Percentiles rank a stretch among this genome's conserved stretches.
phyloP scores from a whole-genome alignment of 2,888 invertebrate species.

The Clepsis dumicolana region DNA sequence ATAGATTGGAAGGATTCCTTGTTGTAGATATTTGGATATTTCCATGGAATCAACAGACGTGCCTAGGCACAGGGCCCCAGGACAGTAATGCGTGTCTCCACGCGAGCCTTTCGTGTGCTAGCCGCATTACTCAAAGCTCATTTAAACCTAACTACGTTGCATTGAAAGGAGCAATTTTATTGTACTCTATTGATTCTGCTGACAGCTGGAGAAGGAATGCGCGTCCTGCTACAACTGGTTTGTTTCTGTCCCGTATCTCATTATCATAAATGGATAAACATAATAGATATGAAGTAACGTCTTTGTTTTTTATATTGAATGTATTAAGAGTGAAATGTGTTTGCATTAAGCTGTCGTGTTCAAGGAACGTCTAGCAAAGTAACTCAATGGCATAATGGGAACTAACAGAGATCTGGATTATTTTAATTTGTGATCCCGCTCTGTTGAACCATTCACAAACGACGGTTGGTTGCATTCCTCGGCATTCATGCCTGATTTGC shows the following conservation, averaged over 20 bases:
- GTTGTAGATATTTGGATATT: constrained; percentile 44
- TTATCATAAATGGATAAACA: constrained; percentile 60
- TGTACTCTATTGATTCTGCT: constrained; percentile 83
- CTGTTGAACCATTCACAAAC: constrained; percentile 17
- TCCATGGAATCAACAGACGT: constrained; percentile 48
- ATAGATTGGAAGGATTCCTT: constrained; percentile 25
- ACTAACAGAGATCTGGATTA: background rate
- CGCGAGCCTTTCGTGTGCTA: constrained; percentile 78
- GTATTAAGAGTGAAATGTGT: constrained; percentile 18
- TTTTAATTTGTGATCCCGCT: constrained; percentile 14
- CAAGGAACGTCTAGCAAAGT: background rate
- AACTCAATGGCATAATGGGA: background rate
- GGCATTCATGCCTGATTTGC: constrained; percentile 65
- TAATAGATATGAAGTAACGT: constrained; percentile 38
- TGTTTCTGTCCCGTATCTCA: constrained; percentile 68
- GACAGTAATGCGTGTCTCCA: constrained; percentile 70
- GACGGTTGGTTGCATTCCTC: constrained; percentile 18
- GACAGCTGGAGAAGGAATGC: constrained; percentile 70
- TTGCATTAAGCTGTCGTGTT: background rate
- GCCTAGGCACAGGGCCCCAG: constrained; percentile 48
- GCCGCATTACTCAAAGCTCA: constrained; percentile 83
- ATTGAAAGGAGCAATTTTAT: constrained; percentile 83
- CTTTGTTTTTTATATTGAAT: constrained; percentile 34
- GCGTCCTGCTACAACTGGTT: constrained; percentile 66
- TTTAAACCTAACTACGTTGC: constrained; percentile 81